These are phyloP conservation scores for Coturnix japonica DNA, from an alignment of 2,113 vertebrate genomes.

Conservation along the genomic window DNA sequence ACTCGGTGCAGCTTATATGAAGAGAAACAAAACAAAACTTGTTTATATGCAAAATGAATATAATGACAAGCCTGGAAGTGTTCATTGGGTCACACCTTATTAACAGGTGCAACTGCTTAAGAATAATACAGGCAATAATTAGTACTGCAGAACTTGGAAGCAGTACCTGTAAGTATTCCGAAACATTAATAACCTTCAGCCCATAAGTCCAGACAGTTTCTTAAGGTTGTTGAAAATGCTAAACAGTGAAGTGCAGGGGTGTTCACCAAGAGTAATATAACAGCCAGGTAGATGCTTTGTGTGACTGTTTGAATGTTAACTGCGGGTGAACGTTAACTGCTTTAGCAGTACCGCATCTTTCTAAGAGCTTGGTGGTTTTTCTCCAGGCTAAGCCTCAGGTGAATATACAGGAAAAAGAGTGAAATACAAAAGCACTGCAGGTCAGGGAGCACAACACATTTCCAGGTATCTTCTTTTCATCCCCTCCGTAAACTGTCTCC, in stretches of 20 bases:
- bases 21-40: neutral
- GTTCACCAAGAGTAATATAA: neutral
- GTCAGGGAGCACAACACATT: neutral
- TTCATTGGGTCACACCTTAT: neutral
- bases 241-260: conserved; percentile 8
- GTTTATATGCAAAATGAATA: neutral
- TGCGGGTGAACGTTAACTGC: neutral
- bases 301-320: neutral
- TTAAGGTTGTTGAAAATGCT: conserved; percentile 19
- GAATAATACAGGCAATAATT: neutral
- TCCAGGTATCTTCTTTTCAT: conserved; percentile 20
- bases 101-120: conserved; percentile 3
- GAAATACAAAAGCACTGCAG: neutral
- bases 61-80: neutral
- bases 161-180: conserved; percentile 9
- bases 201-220: neutral
- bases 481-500: conserved; percentile 7
- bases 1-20: neutral
- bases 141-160: neutral
- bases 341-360: neutral
- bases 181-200: conserved; percentile 46
- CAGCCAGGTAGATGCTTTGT: neutral
- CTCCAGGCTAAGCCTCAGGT: neutral
- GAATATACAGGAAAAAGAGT: neutral
- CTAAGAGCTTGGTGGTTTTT: conserved; percentile 7